Evolutionary conservation across 1,140 invertebrate species (phyloP).

Genomic region (Schlechtendalia chinensis): DNA sequence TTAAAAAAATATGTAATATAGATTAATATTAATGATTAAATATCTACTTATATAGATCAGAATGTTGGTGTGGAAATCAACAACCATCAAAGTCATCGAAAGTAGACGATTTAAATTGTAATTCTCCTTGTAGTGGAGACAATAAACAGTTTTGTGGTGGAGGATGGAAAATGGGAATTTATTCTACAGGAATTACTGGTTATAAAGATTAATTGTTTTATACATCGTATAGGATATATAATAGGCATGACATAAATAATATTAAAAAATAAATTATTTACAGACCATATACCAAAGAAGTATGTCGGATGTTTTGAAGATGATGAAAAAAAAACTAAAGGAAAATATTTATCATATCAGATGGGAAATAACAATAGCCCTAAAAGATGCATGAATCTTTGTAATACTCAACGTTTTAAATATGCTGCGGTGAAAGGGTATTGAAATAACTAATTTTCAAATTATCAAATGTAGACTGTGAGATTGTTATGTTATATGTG

Average conservation of each 20-base stretch:
- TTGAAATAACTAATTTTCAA: not conserved
- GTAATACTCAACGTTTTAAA: constrained; percentile 34
- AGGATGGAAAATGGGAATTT: constrained; percentile 82
- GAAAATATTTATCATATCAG: not conserved
- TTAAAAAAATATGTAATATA: not conserved
- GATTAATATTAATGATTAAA: not conserved
- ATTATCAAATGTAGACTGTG: not conserved
- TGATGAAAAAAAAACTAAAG: constrained; percentile 24
- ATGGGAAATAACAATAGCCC: constrained; percentile 51
- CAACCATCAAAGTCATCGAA: constrained; percentile 62
- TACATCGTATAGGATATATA: not conserved
- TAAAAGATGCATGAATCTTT: constrained; percentile 52
- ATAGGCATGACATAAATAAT: not conserved
- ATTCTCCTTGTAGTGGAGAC: constrained; percentile 79
- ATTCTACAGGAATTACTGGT: constrained; percentile 82
- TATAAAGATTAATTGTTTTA: constrained; percentile 51
- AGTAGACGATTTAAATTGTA: constrained; percentile 69
- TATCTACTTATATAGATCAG: constrained; percentile 63
- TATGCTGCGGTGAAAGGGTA: constrained; percentile 32
- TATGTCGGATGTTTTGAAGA: constrained; percentile 38
- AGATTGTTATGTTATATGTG: too few relatives aligned
- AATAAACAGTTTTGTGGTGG: constrained; percentile 76
- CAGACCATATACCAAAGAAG: constrained; percentile 22
- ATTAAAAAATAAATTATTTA: constrained; percentile 15
- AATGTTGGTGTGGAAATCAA: constrained; percentile 89